A percentile compares a stretch with the other conserved stretches of the same genome.
phyloP scores from a whole-genome alignment of 2,797 vertebrate genomes.

The Agapornis canus region DNA sequence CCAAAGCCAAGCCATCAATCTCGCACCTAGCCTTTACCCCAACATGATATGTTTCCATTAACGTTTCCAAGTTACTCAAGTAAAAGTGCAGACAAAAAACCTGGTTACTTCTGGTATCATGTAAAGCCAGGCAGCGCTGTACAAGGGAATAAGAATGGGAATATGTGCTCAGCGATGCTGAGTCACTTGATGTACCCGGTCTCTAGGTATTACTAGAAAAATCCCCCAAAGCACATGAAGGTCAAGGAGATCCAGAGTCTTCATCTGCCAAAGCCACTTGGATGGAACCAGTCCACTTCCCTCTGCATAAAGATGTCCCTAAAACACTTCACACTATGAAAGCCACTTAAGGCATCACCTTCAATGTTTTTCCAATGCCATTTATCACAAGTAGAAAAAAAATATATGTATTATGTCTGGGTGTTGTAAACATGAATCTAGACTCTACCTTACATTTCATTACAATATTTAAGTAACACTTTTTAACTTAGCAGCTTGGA shows the following conservation, averaged over 20 bases:
- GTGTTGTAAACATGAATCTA: neutral
- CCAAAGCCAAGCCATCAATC: neutral
- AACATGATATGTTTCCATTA: neutral
- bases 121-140: neutral
- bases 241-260: neutral
- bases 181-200: neutral
- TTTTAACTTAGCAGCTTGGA: neutral
- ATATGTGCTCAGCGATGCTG: accelerated
- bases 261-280: neutral
- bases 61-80: neutral
- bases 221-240: neutral
- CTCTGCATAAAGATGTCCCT: neutral
- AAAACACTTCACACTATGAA: neutral
- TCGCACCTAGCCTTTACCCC: neutral
- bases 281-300: neutral
- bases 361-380: neutral
- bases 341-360: neutral
- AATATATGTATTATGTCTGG: no score
- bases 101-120: neutral
- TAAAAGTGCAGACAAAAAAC: neutral
- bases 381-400: neutral
- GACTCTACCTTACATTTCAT: neutral
- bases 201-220: neutral
- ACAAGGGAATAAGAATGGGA: neutral
- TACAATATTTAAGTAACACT: neutral